These are phyloP conservation scores for Chiloscyllium plagiosum DNA, from an alignment of 2,113 vertebrate species.

Conservation along the genomic window DNA sequence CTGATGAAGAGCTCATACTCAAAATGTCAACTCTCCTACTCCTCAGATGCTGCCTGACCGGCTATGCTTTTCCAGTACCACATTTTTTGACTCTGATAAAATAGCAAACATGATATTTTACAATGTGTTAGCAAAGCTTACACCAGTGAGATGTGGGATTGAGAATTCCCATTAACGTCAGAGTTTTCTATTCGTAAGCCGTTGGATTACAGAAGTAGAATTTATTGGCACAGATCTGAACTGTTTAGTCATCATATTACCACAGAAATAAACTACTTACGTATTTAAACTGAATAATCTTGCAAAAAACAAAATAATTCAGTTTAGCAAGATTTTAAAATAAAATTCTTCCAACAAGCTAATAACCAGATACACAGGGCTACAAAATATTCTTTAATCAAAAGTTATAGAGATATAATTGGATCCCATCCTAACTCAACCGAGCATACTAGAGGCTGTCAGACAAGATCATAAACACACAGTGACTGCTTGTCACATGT, in stretches of 20 bases:
- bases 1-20: too few species aligned
- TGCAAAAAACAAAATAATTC: not conserved
- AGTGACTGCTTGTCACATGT: not conserved
- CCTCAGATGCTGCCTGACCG: too few species aligned
- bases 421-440: not conserved
- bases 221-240: not conserved
- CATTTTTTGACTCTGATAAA: too few species aligned
- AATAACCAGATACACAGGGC: not conserved
- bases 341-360: not conserved
- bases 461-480: not conserved
- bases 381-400: not conserved
- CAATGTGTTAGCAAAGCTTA: not conserved
- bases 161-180: not conserved
- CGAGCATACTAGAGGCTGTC: not conserved
- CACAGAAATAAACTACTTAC: not conserved
- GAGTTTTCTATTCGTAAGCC: not conserved
- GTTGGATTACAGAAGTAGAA: not conserved
- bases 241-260: not conserved
- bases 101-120: too few species aligned
- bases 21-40: too few species aligned
- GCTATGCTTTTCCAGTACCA: too few species aligned
- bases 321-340: not conserved
- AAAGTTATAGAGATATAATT: not conserved
- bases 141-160: not conserved
- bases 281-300: not conserved